Evolutionary conservation across 2,888 invertebrate genomes (phyloP), one percentile per base, ranked within the genome.

Genomic region (Dicyrtoma fusca): DNA sequence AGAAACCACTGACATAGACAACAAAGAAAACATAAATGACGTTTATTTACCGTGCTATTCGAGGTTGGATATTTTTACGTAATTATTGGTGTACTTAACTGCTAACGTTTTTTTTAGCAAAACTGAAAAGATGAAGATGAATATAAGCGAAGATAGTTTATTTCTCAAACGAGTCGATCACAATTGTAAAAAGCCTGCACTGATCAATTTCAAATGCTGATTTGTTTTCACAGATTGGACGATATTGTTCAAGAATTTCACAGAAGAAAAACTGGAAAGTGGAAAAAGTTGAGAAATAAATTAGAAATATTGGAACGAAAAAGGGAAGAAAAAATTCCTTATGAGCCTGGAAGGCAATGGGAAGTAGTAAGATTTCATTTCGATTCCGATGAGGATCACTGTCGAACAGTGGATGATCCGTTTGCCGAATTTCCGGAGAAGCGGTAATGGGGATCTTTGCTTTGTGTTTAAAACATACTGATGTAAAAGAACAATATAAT

Each of bases 361-460:
- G 59, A 70, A 62, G 34, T 62, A n/a, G 47, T 70, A 51, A 21
- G 47, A 51, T 70, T 70, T 34, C 23, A 70, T 70, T 70, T 70
- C 13, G 70, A 70, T 61, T 34, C 70, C 1, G 70, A 49, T 14
- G 59, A 57, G 23, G 70, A 70, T 34, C n/a, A 34, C 21, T 10
- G 8, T 17, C 45, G 45, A 59, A 1, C 45, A 2, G 25, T 19
- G 1, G 45, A 51, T 14, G 64, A 64, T n/a, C 64, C 64, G 1
- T 64, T 64, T 64, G 17, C 26, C 5, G 51, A 64, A 14, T 8
- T 64, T 17, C 64, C 64, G 2, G 49, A 45, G 14, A 47, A 47
- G 21, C 17, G 63, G 47, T 34, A 17, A 26, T 13, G 8, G 21
- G 4, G n/a, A n/a, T n/a, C n/a, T n/a, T n/a, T n/a, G n/a, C n/a